These are phyloP conservation scores for Gonatopus flavifemur DNA, from an alignment of 1,140 invertebrate genomes.

Conservation along the genomic window DNA sequence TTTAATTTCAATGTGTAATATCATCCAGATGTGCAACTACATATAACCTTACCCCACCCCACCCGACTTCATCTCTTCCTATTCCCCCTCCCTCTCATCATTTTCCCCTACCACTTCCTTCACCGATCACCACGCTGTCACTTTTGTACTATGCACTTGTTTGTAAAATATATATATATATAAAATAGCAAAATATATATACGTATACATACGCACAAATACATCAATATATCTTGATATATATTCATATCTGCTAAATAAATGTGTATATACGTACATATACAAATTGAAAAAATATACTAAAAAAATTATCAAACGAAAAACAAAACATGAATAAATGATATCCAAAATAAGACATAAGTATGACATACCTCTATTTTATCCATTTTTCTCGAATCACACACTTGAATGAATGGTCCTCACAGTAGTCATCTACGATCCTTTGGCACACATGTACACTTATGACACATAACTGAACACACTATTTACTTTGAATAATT, in stretches of 20 bases:
- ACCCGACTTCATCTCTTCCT: not conserved
- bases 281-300: too few species aligned
- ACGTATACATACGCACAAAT: not conserved
- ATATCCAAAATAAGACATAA: not conserved
- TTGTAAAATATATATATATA: not conserved
- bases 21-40: constrained; percentile 51
- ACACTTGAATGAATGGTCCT: constrained; percentile 42
- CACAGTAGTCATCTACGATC: constrained; percentile 53
- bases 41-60: constrained; percentile 27
- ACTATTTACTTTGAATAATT: constrained; percentile 2
- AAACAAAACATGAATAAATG: constrained; percentile 2
- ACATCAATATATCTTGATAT: too few species aligned
- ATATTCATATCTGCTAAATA: too few species aligned
- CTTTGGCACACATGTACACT: constrained; percentile 38
- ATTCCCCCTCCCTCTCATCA: constrained; percentile 6
- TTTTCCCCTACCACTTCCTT: constrained; percentile 8
- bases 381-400: constrained; percentile 56
- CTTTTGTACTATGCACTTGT: constrained; percentile 42
- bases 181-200: too few species aligned
- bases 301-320: constrained; percentile 7
- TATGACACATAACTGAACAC: constrained; percentile 41
- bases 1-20: too few species aligned
- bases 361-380: constrained; percentile 53
- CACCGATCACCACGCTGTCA: constrained; percentile 38
- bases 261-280: too few species aligned